Evolutionary conservation across 2,888 invertebrate genomes (phyloP), one percentile per base, ranked within the genome.

Genomic region (Desoria tigrina): DNA sequence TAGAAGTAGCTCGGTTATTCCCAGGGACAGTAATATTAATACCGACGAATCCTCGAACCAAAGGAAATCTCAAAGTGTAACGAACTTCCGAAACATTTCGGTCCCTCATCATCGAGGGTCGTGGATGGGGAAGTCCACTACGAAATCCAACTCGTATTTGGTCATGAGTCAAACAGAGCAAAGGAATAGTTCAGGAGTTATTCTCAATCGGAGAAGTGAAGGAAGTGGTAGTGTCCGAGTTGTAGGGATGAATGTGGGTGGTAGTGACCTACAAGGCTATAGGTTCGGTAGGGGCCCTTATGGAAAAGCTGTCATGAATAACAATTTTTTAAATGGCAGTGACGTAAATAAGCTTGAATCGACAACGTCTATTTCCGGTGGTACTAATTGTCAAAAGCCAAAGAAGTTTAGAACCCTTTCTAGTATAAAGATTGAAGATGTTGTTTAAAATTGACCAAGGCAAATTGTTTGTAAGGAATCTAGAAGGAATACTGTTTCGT

Each of bases 51-150:
- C 16, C 23, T 18, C 18, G 18, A 39, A 45, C 42, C 63, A 71
- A 26, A 42, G 67, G 11, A 73, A 70, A 51, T 73, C 73, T 6
- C 71, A 71, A 58, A 73, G 73, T 58, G 73, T 73, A 23, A 63
- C 69, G 23, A 73, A 69, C 23, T 73, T 73, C 42, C 61, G 65
- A 11, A 66, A 69, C 61, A 65, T 73, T 23, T 62, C 68, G 7
- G 65, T 65, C 32, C 50, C 64, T 1, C 53, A 57, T 26, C 39
- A 39, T 9, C 6, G 16, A 45, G 45, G 45, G 16, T 45, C 45
- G 4, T 21, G 45, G 21, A 18, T 45, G 21, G 45, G 16, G 6
- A 45, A 45, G 45, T 51, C 61, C 2, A 58, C 59, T 2, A 53
- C 54, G 7, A 66, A 66, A n/a, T 54, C 66, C 6, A 66, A 62